These are phyloP conservation scores for Galeopterus variegatus DNA, from an alignment of 2,113 vertebrate species.

Conservation along the genomic window DNA sequence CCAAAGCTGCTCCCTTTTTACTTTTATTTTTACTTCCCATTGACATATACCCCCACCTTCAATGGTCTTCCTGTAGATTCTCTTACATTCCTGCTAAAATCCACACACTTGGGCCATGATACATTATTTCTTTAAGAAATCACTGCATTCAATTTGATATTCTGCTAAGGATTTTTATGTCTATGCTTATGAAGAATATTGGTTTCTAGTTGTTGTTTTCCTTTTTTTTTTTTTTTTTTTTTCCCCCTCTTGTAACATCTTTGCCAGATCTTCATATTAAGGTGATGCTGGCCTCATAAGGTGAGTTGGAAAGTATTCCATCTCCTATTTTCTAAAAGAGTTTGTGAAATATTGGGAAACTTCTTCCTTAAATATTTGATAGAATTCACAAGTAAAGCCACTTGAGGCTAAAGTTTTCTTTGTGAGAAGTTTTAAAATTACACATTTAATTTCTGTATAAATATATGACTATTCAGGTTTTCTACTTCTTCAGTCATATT, in stretches of 20 bases:
- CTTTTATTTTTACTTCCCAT: neutral
- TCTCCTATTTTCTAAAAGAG: constrained; percentile 31
- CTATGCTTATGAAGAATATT: neutral
- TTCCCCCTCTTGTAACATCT: neutral
- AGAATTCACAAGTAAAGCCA: constrained; percentile 21
- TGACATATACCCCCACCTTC: neutral
- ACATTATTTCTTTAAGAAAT: constrained; percentile 2
- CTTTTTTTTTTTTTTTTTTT: neutral
- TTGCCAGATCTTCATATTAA: neutral
- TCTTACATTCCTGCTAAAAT: neutral
- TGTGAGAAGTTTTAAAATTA: neutral
- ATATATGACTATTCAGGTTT: neutral
- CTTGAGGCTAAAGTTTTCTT: neutral
- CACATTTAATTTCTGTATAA: constrained; percentile 14
- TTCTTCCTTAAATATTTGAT: constrained; percentile 15
- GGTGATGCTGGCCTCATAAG: neutral
- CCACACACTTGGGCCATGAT: neutral
- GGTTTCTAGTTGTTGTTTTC: neutral
- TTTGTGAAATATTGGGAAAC: neutral
- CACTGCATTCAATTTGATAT: neutral
- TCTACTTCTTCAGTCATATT: neutral
- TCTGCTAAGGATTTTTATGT: neutral
- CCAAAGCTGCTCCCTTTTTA: neutral
- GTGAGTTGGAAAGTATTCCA: neutral
- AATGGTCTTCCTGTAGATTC: neutral